Percentiles rank a stretch among this genome's conserved stretches.
Evolutionary conservation across 35 echinoderm and acorn worm genomes (phyloP).

Genomic region (Diadema setosum): DNA sequence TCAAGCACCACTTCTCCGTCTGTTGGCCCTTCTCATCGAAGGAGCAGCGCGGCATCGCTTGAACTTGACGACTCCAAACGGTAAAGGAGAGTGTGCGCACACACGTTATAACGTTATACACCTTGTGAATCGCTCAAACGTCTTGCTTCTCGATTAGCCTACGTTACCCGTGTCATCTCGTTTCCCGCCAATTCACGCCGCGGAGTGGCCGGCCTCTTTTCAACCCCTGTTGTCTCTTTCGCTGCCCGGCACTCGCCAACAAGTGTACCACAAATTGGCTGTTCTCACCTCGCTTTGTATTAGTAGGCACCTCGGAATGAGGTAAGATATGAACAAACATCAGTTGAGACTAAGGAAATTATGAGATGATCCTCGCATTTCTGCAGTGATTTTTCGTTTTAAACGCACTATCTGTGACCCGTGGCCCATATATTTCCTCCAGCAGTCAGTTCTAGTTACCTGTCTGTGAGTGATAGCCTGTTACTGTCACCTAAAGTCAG

Average conservation of each 20-base stretch:
- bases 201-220: not conserved
- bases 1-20: not conserved
- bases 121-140: too few relatives aligned
- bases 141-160: too few relatives aligned
- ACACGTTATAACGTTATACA: too few relatives aligned
- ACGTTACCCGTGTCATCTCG: too few relatives aligned
- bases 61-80: not conserved
- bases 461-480: not conserved
- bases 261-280: not conserved
- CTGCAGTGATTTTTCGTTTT: not conserved
- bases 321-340: conserved; percentile 19
- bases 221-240: not conserved
- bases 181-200: not conserved
- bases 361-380: not conserved
- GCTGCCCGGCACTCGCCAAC: not conserved
- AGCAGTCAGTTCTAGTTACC: not conserved
- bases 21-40: not conserved
- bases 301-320: not conserved
- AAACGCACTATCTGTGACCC: not conserved
- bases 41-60: not conserved
- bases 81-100: not conserved
- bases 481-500: not conserved
- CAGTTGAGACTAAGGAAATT: not conserved
- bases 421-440: not conserved
- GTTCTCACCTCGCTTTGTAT: not conserved